phyloP scores from a whole-genome alignment of 2,888 invertebrate species.

The Ptilodon capucinus region DNA sequence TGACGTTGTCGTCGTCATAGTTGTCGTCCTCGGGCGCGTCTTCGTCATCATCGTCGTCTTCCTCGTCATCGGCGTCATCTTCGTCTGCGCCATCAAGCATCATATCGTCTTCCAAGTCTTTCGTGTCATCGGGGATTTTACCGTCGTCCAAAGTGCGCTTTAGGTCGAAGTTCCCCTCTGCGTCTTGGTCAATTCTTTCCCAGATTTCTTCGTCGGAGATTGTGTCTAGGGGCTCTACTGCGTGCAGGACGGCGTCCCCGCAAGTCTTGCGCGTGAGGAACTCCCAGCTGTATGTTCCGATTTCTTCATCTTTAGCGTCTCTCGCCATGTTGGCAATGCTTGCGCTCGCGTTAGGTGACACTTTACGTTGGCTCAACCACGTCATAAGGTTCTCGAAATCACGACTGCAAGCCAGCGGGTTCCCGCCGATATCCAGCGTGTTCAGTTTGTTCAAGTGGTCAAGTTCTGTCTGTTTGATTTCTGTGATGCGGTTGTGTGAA shows the following conservation, averaged over 20 bases:
- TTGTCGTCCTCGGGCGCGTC: slow-evolving; percentile 52
- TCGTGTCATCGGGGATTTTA: slow-evolving; percentile 57
- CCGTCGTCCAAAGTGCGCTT: slow-evolving; percentile 71
- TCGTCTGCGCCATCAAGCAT: slow-evolving; percentile 49
- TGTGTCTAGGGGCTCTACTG: slow-evolving; percentile 58
- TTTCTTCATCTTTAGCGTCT: slow-evolving; percentile 60
- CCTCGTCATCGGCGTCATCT: slow-evolving; percentile 57
- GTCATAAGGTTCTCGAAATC: slow-evolving; percentile 86
- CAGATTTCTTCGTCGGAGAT: slow-evolving; percentile 76
- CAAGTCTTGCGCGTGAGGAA: slow-evolving; percentile 73
- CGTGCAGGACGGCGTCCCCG: slow-evolving; percentile 56
- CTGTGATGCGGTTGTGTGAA: slow-evolving; percentile 82
- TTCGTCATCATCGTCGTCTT: slow-evolving; percentile 60
- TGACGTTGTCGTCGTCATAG: slow-evolving; percentile 51
- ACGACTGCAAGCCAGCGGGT: slow-evolving; percentile 86
- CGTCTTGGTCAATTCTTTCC: slow-evolving; percentile 70
- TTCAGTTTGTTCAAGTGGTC: slow-evolving; percentile 81
- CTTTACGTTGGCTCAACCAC: slow-evolving; percentile 83
- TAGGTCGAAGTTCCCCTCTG: slow-evolving; percentile 66
- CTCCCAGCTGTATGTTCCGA: slow-evolving; percentile 71
- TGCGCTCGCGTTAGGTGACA: slow-evolving; percentile 76
- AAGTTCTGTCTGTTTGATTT: slow-evolving; percentile 83
- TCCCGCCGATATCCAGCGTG: slow-evolving; percentile 84
- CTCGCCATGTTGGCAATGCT: slow-evolving; percentile 68
- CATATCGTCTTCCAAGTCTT: slow-evolving; percentile 33